Base-by-base conservation (phyloP, 1,140 invertebrate species). In the Drosophila willistoni region DNA sequence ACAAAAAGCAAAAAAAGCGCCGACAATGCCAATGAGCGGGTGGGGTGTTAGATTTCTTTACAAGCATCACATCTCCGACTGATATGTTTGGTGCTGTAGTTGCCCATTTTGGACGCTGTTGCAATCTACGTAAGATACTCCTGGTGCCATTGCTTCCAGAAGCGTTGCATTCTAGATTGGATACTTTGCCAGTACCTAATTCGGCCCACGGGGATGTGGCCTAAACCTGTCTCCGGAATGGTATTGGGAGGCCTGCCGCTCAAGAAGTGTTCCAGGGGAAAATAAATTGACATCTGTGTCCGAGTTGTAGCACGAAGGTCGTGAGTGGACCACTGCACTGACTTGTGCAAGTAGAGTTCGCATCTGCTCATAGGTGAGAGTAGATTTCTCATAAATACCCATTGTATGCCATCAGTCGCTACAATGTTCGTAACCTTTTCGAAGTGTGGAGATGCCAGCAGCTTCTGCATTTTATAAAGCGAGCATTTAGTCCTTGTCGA, bases 71-170 rank as follows among this genome's bases (percentile, higher is more conserved):
- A n/a, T n/a, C n/a, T n/a, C n/a, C n/a, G n/a, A n/a, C n/a, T n/a
- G n/a, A n/a, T n/a, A n/a, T n/a, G n/a, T n/a, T n/a, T n/a, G n/a
- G n/a, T n/a, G n/a, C n/a, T n/a, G n/a, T n/a, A n/a, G n/a, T n/a
- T n/a, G n/a, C n/a, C 54, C 22, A 29, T 22, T 25, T 7, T 29
- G 12, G 54, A 25, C 14, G 54, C 22, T 42, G 13, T 42, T 42
- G 4, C 12, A 42, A 3, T 12, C 3, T n/a, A 4, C n/a, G 39
- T 42, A 5, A 42, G 39, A 12, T 42, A 42, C 39, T 42, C 39
- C 13, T 42, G 39, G 13, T 42, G 13, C 54, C 34, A 56, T 25
- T 56, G 2, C 22, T 56, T 56, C 54, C 54, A 56, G 54, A 56
- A 56, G 13, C 54, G 22, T 25, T 42, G 13, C 10, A 13, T 9